Conservation (phyloP, 2,113 vertebrate species). For the Malurus melanocephalus region DNA sequence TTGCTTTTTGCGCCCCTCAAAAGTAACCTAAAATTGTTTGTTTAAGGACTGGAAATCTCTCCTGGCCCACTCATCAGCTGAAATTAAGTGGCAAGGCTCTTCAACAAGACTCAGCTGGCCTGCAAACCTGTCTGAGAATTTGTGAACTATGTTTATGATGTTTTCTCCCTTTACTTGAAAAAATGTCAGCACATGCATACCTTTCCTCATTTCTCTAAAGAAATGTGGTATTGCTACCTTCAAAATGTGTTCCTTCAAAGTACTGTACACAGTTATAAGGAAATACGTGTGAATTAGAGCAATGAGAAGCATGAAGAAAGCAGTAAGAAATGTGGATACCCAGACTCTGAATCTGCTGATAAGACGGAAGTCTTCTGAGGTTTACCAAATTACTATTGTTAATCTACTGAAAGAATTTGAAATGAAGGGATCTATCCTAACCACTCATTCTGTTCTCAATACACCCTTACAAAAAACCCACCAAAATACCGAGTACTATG, state of each 20-base stretch:
- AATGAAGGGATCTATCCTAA: background rate
- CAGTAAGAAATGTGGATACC: background rate
- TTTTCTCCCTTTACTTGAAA: slow-evolving; percentile 18
- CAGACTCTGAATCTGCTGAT: background rate
- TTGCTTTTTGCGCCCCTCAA: background rate
- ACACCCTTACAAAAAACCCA: accelerated
- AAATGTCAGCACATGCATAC: background rate
- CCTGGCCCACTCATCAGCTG: slow-evolving; percentile 24
- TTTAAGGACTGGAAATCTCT: slow-evolving; percentile 41
- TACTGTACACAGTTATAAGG: background rate
- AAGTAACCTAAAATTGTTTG: slow-evolving; percentile 40
- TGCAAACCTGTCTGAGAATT: slow-evolving; percentile 47
- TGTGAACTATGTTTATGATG: slow-evolving; percentile 22
- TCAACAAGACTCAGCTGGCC: slow-evolving; percentile 52
- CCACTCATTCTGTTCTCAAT: background rate
- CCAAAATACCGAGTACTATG: accelerated
- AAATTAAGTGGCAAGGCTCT: slow-evolving; percentile 52
- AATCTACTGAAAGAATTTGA: background rate
- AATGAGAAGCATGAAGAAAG: background rate
- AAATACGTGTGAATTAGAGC: background rate
- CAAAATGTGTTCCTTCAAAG: background rate
- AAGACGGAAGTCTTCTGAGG: background rate
- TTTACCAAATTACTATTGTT: background rate
- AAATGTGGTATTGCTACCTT: background rate
- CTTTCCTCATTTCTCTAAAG: background rate